Conservation (phyloP, 2,888 invertebrate species). For the Mongoloraphidia duomilia region DNA sequence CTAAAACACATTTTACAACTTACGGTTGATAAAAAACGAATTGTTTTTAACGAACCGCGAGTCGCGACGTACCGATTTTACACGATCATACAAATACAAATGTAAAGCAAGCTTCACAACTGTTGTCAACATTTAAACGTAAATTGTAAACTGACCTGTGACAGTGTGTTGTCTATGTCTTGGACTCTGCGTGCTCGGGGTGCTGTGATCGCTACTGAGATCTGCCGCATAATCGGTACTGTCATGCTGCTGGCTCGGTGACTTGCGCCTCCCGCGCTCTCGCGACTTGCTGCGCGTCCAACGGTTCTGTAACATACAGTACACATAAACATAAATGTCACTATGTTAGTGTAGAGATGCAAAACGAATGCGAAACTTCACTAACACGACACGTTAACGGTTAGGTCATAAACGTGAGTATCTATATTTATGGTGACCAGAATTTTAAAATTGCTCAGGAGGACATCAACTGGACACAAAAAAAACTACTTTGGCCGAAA, state of each 20-base stretch:
- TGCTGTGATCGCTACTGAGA: slow-evolving; percentile 60
- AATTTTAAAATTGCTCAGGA: too few species aligned
- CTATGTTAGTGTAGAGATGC: too few species aligned
- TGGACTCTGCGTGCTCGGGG: slow-evolving; percentile 64
- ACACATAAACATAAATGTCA: slow-evolving; percentile 1
- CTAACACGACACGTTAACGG: slow-evolving; percentile 17
- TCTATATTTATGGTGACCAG: too few species aligned
- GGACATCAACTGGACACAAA: too few species aligned
- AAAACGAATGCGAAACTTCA: slow-evolving; percentile 15
- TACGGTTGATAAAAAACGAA: too few species aligned
- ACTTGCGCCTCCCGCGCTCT: slow-evolving; percentile 45
- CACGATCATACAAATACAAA: too few species aligned
- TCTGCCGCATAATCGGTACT: slow-evolving; percentile 65
- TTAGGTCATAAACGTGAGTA: slow-evolving; percentile 4
- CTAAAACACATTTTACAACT: too few species aligned
- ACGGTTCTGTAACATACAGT: slow-evolving; percentile 41
- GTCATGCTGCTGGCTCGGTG: slow-evolving; percentile 44
- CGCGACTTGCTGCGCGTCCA: slow-evolving; percentile 63
- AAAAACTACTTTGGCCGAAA: too few species aligned
- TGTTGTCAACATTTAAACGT: neutral
- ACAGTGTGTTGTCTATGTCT: slow-evolving; percentile 47
- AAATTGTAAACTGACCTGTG: slow-evolving; percentile 27
- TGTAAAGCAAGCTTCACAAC: too few species aligned
- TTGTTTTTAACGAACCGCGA: too few species aligned
- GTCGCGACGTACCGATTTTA: too few species aligned